phyloP scores from a whole-genome alignment of 2,113 vertebrate genomes.

The Phalacrocorax carbo region DNA sequence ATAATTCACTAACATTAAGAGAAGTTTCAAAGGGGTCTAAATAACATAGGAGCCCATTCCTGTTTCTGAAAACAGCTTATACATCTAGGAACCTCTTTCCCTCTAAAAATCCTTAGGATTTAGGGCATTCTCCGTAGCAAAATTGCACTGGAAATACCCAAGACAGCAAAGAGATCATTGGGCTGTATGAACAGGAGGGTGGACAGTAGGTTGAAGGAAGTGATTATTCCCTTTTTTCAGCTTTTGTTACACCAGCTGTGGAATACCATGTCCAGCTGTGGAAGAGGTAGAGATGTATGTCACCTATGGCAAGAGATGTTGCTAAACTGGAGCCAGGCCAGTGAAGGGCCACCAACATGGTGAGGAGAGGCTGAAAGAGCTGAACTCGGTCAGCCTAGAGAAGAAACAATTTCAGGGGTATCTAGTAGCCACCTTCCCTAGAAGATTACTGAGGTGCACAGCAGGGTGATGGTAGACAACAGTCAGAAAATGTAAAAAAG shows the following conservation, averaged over 20 bases:
- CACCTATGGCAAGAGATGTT: neutral
- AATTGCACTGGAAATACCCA: accelerated
- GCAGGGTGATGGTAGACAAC: neutral
- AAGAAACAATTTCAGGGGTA: neutral
- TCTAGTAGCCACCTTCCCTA: neutral
- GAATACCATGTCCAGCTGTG: neutral
- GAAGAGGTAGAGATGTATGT: neutral
- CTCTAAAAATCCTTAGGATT: neutral
- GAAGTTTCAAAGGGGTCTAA: neutral
- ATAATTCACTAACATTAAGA: neutral
- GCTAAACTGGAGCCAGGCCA: neutral
- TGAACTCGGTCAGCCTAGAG: neutral
- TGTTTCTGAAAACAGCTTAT: neutral
- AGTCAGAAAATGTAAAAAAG: neutral
- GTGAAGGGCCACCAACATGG: neutral
- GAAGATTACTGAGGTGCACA: neutral
- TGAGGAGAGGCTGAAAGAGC: neutral
- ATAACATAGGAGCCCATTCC: neutral
- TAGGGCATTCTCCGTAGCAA: neutral
- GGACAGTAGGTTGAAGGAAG: neutral
- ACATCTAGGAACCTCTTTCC: neutral
- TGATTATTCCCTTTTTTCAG: neutral
- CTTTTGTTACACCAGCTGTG: neutral
- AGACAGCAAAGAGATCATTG: neutral
- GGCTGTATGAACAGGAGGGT: neutral